Base-by-base conservation (phyloP, 2,113 vertebrate genomes). In the Lophochroa leadbeateri region DNA sequence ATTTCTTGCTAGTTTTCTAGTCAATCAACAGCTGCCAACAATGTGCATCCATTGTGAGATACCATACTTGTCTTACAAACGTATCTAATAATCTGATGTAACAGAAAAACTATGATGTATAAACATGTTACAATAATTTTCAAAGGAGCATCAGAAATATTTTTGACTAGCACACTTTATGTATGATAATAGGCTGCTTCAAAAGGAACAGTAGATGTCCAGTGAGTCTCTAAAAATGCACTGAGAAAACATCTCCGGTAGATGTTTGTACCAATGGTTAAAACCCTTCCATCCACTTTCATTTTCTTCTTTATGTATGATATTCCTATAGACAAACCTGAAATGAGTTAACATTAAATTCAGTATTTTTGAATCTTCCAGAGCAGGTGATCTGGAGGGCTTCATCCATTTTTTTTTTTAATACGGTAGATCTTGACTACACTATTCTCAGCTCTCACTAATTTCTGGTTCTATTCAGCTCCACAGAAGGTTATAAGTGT, bases 291-390 rank as follows among this genome's bases (percentile, higher is more conserved):
- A 28, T 4, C 1, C 3, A 6, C 65, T 94, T 65, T 70, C 5
- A 24, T 83, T 94, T 95, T 46, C 28, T 95, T 69, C 58, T 84
- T 76, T 17, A 41, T 41, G 9, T 57, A 7, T 43, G 37, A 25
- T 72, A 50, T 81, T 75, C n/a, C 33, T 93, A 61, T 21, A 61
- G 23, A 37, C 5, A 80, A 79, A 86, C 24, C 31, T 76, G 47
- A 94, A 92, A 82, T 60, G 74, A 69, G n/a, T 77, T 91, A 83
- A 28, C 64, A 80, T 65, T 76, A 33, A 31, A 63, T 88, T 96
- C 31, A 81, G 46, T 85, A 43, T 33, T 65, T 85, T 29, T 86
- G 29, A 46, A 27, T 52, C 10, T 65, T 39, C 33, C 29, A 53
- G 23, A 80, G 35, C 3, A 88, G 53, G 17, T 27, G 18, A 64